phyloP scores from a whole-genome alignment of 2,113 vertebrate species.

The Stomatorhinus ivindoensis region DNA sequence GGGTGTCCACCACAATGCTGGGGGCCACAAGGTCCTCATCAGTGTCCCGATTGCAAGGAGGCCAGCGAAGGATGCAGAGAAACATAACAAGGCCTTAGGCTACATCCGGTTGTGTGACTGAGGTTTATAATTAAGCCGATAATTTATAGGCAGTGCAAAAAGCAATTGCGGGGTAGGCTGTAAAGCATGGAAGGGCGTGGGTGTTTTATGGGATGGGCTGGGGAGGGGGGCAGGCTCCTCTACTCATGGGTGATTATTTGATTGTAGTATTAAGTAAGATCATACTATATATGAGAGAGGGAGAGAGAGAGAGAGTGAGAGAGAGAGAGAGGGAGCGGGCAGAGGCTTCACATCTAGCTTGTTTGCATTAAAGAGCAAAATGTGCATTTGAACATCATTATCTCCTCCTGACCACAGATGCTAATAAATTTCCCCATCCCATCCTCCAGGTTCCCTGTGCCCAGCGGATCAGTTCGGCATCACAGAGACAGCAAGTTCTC shows the following conservation, averaged over 20 bases:
- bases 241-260: not conserved
- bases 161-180: not conserved
- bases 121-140: not conserved
- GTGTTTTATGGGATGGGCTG: not conserved
- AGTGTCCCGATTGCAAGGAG: conserved; percentile 2
- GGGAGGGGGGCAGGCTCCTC: not conserved
- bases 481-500: not conserved
- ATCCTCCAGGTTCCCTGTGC: not conserved
- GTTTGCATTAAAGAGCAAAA: not conserved
- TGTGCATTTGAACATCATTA: not conserved
- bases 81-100: not conserved
- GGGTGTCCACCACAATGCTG: not conserved
- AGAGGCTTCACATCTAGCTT: not conserved
- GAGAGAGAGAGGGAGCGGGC: not conserved
- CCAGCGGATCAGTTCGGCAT: not conserved
- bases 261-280: not conserved
- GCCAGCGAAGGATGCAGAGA: not conserved
- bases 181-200: not conserved
- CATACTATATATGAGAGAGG: not conserved
- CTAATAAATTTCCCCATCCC: not conserved
- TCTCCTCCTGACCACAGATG: not conserved
- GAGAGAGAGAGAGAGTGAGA: too few species aligned
- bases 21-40: not conserved
- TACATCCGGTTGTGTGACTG: not conserved
- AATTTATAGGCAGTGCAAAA: not conserved